Evolutionary conservation across 1,140 invertebrate genomes (phyloP).

Genomic region (Papilio helenus): DNA sequence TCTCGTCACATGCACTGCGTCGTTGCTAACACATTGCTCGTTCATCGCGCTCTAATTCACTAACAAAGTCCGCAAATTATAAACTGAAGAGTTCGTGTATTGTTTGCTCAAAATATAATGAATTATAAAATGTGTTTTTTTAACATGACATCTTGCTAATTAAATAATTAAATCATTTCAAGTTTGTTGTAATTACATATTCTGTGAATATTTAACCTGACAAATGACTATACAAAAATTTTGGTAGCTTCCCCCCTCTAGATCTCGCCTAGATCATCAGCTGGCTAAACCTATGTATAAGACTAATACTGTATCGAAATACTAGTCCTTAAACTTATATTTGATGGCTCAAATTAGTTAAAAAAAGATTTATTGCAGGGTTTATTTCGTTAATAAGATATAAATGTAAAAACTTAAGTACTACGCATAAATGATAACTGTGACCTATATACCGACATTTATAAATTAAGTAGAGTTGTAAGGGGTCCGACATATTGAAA

Average conservation of each 20-base stretch:
- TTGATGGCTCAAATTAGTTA: neutral
- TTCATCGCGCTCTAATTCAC: slow-evolving; percentile 32
- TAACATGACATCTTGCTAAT: no score
- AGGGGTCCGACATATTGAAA: slow-evolving; percentile 28
- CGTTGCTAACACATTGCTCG: neutral
- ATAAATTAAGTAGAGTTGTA: slow-evolving; percentile 19
- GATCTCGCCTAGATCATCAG: no score
- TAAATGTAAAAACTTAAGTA: neutral
- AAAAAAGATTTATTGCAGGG: no score
- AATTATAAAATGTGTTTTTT: neutral
- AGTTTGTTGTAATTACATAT: no score
- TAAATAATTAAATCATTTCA: no score
- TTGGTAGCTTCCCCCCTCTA: no score
- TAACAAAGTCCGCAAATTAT: slow-evolving; percentile 3
- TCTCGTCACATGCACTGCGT: slow-evolving; percentile 43
- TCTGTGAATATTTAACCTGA: no score
- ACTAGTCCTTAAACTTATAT: no score
- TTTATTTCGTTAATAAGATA: neutral
- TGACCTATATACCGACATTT: slow-evolving; percentile 21
- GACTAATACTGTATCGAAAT: no score
- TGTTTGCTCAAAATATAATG: neutral
- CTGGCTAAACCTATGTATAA: no score
- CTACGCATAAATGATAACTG: slow-evolving; percentile 2
- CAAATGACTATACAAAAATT: no score
- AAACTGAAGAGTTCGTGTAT: slow-evolving; percentile 11